Evolutionary conservation across 2,113 vertebrate genomes (phyloP).

Genomic region (Ascaphus truei): DNA sequence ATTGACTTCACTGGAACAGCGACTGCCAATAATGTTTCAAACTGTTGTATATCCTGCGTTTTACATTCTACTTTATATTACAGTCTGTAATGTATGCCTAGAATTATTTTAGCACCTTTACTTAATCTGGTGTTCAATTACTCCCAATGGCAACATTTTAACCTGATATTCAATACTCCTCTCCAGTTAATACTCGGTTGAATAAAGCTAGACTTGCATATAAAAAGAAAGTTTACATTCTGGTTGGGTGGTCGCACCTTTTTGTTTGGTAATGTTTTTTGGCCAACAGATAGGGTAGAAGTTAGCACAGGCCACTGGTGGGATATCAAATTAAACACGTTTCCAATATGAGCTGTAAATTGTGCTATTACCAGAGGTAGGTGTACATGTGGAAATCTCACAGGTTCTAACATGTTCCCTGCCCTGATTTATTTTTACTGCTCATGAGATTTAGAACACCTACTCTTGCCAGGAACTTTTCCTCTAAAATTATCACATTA

Average conservation of each 20-base stretch:
- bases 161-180: slow-evolving; percentile 16
- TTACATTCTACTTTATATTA: background rate
- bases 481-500: slow-evolving; percentile 34
- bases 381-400: slow-evolving; percentile 29
- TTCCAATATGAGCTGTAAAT: slow-evolving; percentile 34
- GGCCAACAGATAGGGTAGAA: slow-evolving; percentile 3
- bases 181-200: slow-evolving; percentile 7
- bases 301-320: slow-evolving; percentile 1
- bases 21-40: background rate
- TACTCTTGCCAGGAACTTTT: slow-evolving; percentile 14
- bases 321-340: slow-evolving; percentile 29
- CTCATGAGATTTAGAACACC: slow-evolving; percentile 24
- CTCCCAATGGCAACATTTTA: slow-evolving; percentile 25
- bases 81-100: slow-evolving; percentile 1
- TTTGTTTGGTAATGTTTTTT: slow-evolving; percentile 31
- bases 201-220: background rate
- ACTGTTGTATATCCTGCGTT: background rate
- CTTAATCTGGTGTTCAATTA: slow-evolving; percentile 33
- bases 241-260: slow-evolving; percentile 30
- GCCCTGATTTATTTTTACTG: background rate
- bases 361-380: slow-evolving; percentile 29
- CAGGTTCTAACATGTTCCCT: background rate
- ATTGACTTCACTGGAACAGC: background rate
- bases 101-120: slow-evolving; percentile 33
- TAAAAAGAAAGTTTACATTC: slow-evolving; percentile 11